Evolutionary conservation across 2,113 vertebrate genomes (phyloP), one percentile per base, ranked within the genome.

Genomic region (Rhombomys opimus): DNA sequence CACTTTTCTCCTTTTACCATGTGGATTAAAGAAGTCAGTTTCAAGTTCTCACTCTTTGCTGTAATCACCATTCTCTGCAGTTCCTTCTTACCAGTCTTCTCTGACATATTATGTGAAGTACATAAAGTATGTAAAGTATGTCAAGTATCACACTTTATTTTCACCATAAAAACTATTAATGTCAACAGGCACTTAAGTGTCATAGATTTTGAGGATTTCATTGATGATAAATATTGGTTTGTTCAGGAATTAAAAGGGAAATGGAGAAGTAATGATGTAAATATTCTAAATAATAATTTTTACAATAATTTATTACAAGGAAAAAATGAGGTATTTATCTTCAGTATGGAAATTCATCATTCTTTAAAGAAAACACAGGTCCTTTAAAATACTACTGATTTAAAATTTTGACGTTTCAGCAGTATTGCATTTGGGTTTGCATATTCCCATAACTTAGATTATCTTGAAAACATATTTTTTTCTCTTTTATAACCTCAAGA

Each of bases 401-500:
- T 50, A 52, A 92, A 5, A 67, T 93, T 94, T 89, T 84, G 78
- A 70, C 63, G 87, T 59, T 68, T 84, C 35, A 88, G 4, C 5
- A 85, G 72, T 61, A 38, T 59, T 67, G 91, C 32, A 88, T 96
- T 65, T 85, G 61, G 1, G 0, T 25, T n/a, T 80, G 11, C 14
- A 75, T 88, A 57, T 68, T 82, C 95, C 32, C 22, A 90, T 9
- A 90, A 80, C 22, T 89, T 2, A 78, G 3, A 2, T 46, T 73
- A 46, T 10, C 65, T 92, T 93, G 57, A 88, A 91, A 88, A 38
- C 27, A 30, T 72, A 88, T 89, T 87, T 63, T 63, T 52, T 95
- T 93, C 30, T 96, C 52, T 81, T 95, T 91, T 23, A 84, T 32
- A 84, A 80, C 20, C 68, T 52, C 10, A 82, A 81, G 76, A 91